Evolutionary conservation across 2,888 invertebrate species (phyloP).

Genomic region (Dorcus parallelipipedus): DNA sequence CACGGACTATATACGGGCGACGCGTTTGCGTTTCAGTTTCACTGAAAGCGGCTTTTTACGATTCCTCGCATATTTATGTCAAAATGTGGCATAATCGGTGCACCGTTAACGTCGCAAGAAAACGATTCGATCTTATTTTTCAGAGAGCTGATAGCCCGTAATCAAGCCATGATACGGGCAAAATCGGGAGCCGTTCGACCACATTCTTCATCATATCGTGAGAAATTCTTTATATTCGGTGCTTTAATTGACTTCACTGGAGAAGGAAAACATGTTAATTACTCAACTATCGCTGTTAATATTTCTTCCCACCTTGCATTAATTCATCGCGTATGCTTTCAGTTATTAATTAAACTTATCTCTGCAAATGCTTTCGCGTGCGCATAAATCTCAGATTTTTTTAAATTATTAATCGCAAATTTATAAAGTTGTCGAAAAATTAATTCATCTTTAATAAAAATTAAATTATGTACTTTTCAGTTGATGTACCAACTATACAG

Average conservation of each 20-base stretch:
- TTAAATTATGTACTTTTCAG: too few species aligned
- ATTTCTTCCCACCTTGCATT: too few species aligned
- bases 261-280: conserved; percentile 13
- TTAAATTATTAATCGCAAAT: too few species aligned
- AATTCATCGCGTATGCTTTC: too few species aligned
- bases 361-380: too few species aligned
- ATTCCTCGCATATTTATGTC: neutral
- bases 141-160: neutral
- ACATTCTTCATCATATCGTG: conserved; percentile 24
- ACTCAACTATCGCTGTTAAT: neutral
- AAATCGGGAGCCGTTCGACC: conserved; percentile 21
- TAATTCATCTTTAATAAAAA: too few species aligned
- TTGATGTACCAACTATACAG: too few species aligned
- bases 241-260: conserved; percentile 3
- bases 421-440: too few species aligned
- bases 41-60: neutral
- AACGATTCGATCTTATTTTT: neutral
- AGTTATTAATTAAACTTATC: too few species aligned
- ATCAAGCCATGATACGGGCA: conserved; percentile 2
- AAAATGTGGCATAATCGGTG: neutral
- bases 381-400: too few species aligned
- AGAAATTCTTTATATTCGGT: conserved; percentile 21
- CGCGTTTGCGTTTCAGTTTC: too few species aligned
- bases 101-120: neutral
- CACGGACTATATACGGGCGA: too few species aligned